Conservation (phyloP, 2,113 vertebrate genomes). For the Daubentonia madagascariensis region DNA sequence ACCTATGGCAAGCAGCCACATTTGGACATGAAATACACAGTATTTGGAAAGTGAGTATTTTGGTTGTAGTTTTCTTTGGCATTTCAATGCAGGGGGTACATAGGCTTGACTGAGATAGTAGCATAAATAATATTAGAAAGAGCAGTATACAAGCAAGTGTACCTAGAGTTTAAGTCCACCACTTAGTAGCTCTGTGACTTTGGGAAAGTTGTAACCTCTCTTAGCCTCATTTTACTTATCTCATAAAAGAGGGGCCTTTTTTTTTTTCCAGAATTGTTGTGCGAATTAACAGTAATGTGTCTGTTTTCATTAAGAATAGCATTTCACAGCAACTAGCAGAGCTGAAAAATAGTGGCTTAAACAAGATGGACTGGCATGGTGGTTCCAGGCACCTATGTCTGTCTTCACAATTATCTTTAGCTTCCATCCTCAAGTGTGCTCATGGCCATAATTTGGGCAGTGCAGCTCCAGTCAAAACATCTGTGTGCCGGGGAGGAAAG, state of each 20-base stretch:
- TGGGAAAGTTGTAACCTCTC: neutral
- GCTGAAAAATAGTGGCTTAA: neutral
- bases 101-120: neutral
- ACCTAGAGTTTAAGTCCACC: neutral
- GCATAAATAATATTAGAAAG: neutral
- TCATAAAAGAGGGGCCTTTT: neutral
- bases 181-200: neutral
- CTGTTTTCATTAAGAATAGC: conserved; percentile 2
- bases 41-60: conserved; percentile 95
- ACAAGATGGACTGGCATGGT: neutral
- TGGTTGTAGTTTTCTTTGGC: neutral
- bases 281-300: neutral
- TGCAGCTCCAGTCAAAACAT: neutral
- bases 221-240: neutral
- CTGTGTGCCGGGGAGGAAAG: neutral
- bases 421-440: neutral
- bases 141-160: neutral
- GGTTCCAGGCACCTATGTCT: neutral
- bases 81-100: neutral
- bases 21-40: conserved; percentile 98
- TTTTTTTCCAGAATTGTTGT: neutral
- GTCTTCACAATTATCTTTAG: neutral
- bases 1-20: conserved; percentile 97
- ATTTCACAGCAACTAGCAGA: neutral
- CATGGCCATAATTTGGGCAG: neutral